A percentile compares a stretch with the other conserved stretches of the same genome.
These are phyloP conservation scores for Apoderus coryli DNA, from an alignment of 2,888 invertebrate species.

Conservation along the genomic window DNA sequence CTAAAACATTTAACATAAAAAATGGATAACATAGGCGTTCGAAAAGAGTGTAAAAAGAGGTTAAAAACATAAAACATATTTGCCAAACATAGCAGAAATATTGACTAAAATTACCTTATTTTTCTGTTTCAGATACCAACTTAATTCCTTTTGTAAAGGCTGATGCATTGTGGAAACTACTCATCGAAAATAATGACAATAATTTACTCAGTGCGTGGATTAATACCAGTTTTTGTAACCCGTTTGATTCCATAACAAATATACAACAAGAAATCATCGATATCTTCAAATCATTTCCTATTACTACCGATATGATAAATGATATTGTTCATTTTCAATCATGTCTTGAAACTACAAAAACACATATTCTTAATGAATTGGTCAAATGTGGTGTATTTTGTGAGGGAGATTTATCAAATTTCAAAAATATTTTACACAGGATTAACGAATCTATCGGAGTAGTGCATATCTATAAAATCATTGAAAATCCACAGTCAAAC, in stretches of 20 bases:
- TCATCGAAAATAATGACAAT: conserved; percentile 42
- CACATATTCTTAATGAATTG: conserved; percentile 46
- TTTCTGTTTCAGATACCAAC: conserved; percentile 36
- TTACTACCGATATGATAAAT: conserved; percentile 44
- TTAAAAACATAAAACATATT: no score
- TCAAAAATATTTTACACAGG: conserved; percentile 43
- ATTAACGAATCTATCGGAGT: conserved; percentile 42
- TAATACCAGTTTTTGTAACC: conserved; percentile 32
- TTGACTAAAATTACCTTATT: no score
- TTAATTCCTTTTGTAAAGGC: conserved; percentile 38
- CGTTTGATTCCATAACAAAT: no score
- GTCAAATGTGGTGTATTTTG: conserved; percentile 50
- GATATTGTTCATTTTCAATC: conserved; percentile 36
- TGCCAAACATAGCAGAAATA: no score
- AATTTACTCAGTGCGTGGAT: conserved; percentile 48
- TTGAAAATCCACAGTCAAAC: conserved; percentile 26
- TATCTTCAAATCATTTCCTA: conserved; percentile 40
- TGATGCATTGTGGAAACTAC: conserved; percentile 43
- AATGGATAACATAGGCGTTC: no score
- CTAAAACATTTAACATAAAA: no score
- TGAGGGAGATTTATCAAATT: conserved; percentile 39
- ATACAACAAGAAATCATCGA: no score
- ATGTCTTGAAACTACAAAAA: no score
- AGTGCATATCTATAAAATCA: conserved; percentile 39
- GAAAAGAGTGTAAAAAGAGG: no score